Evolutionary conservation across 2,888 invertebrate genomes (phyloP).

Genomic region (Serrognathus titanus): DNA sequence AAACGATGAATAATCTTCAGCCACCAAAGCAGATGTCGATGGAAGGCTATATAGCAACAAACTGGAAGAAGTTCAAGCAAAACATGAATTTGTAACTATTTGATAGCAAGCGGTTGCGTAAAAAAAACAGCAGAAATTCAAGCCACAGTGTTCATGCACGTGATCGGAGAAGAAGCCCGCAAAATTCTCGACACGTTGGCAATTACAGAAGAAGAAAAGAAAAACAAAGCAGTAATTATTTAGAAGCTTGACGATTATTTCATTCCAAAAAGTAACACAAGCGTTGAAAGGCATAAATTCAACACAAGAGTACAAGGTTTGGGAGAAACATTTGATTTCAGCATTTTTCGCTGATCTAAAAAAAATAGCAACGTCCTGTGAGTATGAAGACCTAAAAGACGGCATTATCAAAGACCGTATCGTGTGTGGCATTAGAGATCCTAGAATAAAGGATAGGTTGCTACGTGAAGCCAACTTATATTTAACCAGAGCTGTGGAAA

Average conservation of each 20-base stretch:
- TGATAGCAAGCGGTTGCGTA: constrained; percentile 9
- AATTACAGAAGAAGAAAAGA: constrained; percentile 12
- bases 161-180: constrained; percentile 18
- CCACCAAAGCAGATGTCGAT: constrained; percentile 17
- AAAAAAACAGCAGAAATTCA: constrained; percentile 10
- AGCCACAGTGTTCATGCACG: constrained; percentile 19
- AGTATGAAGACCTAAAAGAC: constrained; percentile 12
- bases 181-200: constrained; percentile 20
- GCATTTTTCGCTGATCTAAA: constrained; percentile 6
- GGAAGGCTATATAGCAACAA: constrained; percentile 18
- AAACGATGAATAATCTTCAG: no score
- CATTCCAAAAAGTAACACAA: constrained; percentile 5
- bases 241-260: no score
- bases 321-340: constrained; percentile 6
- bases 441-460: constrained; percentile 10
- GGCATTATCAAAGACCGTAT: constrained; percentile 18
- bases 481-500: constrained; percentile 8
- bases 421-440: constrained; percentile 18
- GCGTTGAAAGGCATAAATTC: constrained; percentile 18
- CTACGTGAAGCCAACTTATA: constrained; percentile 7
- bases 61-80: constrained; percentile 19
- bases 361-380: background rate
- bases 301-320: constrained; percentile 7
- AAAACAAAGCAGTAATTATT: constrained; percentile 4
- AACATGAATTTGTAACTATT: background rate